Base-by-base conservation (phyloP, 2,888 invertebrate species). In the Euplexia lucipara region DNA sequence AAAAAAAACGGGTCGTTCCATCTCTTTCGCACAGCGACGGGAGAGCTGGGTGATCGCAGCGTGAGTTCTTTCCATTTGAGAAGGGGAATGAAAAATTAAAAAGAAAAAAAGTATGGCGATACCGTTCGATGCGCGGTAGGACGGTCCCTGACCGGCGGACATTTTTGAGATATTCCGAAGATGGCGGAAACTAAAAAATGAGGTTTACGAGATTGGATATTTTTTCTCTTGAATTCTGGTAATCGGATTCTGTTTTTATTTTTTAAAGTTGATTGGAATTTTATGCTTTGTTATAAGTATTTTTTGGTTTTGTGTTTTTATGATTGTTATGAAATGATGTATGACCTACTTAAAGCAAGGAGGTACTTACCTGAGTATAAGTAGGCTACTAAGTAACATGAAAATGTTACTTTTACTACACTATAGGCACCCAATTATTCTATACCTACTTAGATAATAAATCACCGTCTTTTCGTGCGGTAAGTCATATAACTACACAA, bases 41-140 rank as follows among this genome's bases (percentile, higher is more conserved):
- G 84, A 82, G 81, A 84, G 64, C 48, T 64, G 81, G 79, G 82
- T 80, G 86, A 86, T 87, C 87, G 86, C 87, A 89, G 89, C 89
- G 89, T 88, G 89, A 88, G 86, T 88, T 91, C 90, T 89, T 91
- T 88, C 85, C 87, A 88, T 90, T 92, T 85, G 87, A 90, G 90
- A 87, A 91, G 93, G 94, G 94, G 92, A 91, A 91, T 90, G 88
- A 88, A 90, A 90, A 88, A 87, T 91, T 88, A 84, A 88, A 90
- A 91, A 89, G 85, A 86, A 89, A 82, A n/a, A 80, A 87, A 86
- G 83, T 75, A 88, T 86, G 89, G 88, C 86, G 85, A 82, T 85
- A 81, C 75, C 77, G 82, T 83, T 82, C 78, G 78, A 83, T 82
- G 81, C 83, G 79, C 64, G 73, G 71, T 75, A 73, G 84, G 83